A percentile compares a stretch with the other conserved stretches of the same genome.
Conservation (phyloP, 2,888 invertebrate species). For the Mythimna vitellina region DNA sequence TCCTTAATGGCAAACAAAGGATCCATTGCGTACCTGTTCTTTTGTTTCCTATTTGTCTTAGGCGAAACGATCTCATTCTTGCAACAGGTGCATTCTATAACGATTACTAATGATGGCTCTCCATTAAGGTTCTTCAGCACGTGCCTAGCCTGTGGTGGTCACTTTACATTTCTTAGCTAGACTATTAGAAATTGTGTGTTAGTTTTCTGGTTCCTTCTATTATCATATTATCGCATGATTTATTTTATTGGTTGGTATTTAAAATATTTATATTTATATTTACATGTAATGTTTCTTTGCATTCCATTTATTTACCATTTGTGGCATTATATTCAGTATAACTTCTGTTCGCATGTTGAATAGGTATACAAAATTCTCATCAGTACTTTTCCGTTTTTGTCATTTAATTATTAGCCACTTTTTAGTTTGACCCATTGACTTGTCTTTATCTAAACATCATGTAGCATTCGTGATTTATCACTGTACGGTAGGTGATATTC, state of each 20-base stretch:
- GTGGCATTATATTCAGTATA: neutral
- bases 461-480: slow-evolving; percentile 10
- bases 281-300: too few species aligned
- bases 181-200: slow-evolving; percentile 8
- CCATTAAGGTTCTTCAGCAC: slow-evolving; percentile 17
- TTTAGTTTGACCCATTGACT: slow-evolving; percentile 24
- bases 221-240: neutral
- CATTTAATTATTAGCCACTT: slow-evolving; percentile 1
- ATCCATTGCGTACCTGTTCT: neutral
- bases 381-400: neutral
- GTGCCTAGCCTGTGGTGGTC: slow-evolving; percentile 7
- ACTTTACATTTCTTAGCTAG: slow-evolving; percentile 28
- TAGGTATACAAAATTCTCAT: neutral
- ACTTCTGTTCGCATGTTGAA: neutral
- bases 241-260: neutral
- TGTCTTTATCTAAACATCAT: slow-evolving; percentile 32
- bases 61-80: slow-evolving; percentile 28
- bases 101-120: slow-evolving; percentile 23
- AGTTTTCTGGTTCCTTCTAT: slow-evolving; percentile 18
- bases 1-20: slow-evolving; percentile 3
- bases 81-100: slow-evolving; percentile 24
- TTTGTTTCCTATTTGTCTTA: slow-evolving; percentile 13
- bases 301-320: neutral
- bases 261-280: neutral
- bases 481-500: slow-evolving; percentile 19